phyloP scores from a whole-genome alignment of 2,113 vertebrate species.

The Leiothrix lutea region DNA sequence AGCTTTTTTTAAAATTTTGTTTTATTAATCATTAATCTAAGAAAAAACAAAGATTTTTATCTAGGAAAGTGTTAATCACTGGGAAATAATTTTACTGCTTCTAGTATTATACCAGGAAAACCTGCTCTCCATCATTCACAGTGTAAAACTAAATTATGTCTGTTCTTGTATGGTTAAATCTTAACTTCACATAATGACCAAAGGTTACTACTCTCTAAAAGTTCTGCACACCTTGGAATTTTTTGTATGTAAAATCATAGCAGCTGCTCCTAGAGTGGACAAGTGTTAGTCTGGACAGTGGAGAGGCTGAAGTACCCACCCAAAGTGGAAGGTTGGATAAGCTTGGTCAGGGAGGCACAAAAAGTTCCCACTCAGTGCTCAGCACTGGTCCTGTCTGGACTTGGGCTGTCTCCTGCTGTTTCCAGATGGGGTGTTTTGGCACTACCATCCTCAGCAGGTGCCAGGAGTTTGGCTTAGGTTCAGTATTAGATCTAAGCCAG shows the following conservation, averaged over 20 bases:
- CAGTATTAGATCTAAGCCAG: neutral
- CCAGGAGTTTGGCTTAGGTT: neutral
- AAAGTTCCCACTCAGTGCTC: neutral
- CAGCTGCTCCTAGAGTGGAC: neutral
- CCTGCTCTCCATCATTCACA: neutral
- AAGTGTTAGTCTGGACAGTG: neutral
- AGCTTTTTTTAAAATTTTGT: neutral
- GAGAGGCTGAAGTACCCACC: neutral
- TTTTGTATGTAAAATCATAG: neutral
- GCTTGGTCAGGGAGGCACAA: neutral
- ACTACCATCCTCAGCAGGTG: neutral
- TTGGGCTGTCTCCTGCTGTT: neutral
- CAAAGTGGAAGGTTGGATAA: fast-evolving
- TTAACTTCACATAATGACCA: neutral
- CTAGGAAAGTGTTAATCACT: neutral
- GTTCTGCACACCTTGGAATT: neutral
- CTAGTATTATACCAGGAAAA: neutral
- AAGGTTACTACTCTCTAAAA: neutral
- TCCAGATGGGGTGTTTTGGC: neutral
- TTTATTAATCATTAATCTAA: neutral
- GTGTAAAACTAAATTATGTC: neutral
- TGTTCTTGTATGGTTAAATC: neutral
- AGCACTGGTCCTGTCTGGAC: neutral
- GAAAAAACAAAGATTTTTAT: neutral
- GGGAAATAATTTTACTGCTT: neutral